Evolutionary conservation across 2,113 vertebrate species (phyloP).

Genomic region (Micronycteris hirsuta): DNA sequence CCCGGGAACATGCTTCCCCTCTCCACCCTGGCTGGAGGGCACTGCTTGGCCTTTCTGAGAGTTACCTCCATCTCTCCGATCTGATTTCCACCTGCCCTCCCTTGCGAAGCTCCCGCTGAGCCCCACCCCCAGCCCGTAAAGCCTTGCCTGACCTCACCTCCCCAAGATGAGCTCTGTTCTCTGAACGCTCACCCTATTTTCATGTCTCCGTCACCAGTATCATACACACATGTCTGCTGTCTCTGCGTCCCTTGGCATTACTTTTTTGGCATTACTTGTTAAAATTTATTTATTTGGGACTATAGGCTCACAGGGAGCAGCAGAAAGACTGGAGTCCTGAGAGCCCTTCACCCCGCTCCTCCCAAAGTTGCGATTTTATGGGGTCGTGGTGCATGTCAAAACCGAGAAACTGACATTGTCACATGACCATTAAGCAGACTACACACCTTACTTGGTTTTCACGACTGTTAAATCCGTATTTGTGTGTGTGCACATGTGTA

Average conservation of each 20-base stretch:
- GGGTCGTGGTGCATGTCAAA: background rate
- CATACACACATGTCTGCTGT: too few relatives aligned
- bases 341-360: background rate
- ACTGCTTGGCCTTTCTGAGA: background rate
- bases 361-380: background rate
- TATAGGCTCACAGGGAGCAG: background rate
- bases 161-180: background rate
- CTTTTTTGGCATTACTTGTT: background rate
- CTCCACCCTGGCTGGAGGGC: background rate
- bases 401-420: background rate
- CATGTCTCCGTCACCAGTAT: fast-evolving
- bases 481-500: background rate
- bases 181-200: background rate
- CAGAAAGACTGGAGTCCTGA: background rate
- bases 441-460: background rate
- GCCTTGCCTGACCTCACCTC: background rate
- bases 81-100: background rate
- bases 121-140: background rate
- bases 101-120: fast-evolving
- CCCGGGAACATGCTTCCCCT: background rate
- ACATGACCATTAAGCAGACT: background rate
- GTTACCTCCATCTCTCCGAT: background rate
- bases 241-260: background rate
- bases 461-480: too few relatives aligned
- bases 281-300: background rate